These are phyloP conservation scores for Papilio glaucus DNA, from an alignment of 1,140 invertebrate genomes.

Conservation along the genomic window DNA sequence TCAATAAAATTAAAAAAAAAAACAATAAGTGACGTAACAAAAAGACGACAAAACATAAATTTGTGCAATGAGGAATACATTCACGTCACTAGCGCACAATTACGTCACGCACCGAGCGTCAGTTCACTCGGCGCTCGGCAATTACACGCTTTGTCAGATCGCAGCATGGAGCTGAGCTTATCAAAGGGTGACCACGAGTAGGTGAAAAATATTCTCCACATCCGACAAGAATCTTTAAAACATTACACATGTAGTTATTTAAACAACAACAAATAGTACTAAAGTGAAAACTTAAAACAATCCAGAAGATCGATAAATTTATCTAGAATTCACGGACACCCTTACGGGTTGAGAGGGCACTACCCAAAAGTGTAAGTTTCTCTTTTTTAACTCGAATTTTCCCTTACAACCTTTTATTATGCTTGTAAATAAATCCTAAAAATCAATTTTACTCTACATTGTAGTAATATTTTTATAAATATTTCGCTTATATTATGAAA, in stretches of 20 bases:
- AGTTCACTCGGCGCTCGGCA: background rate
- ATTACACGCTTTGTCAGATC: constrained; percentile 31
- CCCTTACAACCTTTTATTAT: no score
- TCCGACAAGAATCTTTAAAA: background rate
- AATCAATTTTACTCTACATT: background rate
- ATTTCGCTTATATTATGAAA: background rate
- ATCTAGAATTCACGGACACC: no score
- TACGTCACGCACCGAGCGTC: constrained; percentile 3
- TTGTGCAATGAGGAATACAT: background rate
- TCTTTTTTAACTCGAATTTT: no score
- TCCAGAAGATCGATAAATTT: no score
- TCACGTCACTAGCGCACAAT: constrained; percentile 4
- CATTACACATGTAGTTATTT: background rate
- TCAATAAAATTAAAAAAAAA: no score
- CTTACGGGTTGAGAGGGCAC: no score
- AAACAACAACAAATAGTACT: no score
- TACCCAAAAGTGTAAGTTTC: no score
- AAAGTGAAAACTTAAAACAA: no score
- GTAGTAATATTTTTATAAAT: background rate
- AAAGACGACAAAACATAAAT: constrained; percentile 12
- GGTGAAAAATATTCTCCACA: background rate
- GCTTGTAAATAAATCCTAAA: background rate
- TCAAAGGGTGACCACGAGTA: background rate
- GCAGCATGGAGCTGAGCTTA: constrained; percentile 6
- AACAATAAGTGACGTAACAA: background rate